Conservation (phyloP, 2,797 vertebrate genomes). For the Diplodus sargus region DNA sequence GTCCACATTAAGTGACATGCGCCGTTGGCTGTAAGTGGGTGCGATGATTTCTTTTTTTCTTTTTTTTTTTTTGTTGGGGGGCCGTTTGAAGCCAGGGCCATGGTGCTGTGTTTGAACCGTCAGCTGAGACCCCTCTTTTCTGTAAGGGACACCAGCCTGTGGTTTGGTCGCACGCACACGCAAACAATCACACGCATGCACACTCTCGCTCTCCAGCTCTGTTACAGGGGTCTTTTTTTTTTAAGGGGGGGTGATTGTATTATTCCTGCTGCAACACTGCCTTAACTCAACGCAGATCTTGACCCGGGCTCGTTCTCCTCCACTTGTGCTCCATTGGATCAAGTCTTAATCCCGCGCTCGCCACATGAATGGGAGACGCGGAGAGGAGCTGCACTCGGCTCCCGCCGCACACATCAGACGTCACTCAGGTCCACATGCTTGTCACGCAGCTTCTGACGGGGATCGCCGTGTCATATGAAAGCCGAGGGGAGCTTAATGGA, state of each 20-base stretch:
- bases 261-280: conserved; percentile 80
- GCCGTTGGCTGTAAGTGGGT: conserved; percentile 81
- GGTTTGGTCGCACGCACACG: conserved; percentile 71
- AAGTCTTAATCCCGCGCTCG: conserved; percentile 76
- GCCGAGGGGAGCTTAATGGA: conserved; percentile 71
- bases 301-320: conserved; percentile 72
- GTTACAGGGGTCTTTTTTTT: conserved; percentile 49
- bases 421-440: conserved; percentile 79
- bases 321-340: conserved; percentile 74
- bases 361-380: conserved; percentile 82
- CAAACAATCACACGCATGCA: conserved; percentile 32
- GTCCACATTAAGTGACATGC: conserved; percentile 84
- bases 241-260: conserved; percentile 76
- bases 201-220: conserved; percentile 62
- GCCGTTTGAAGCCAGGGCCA: conserved; percentile 79
- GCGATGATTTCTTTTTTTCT: conserved; percentile 64
- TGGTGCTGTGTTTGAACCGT: conserved; percentile 80
- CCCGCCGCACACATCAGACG: conserved; percentile 74
- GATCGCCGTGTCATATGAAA: conserved; percentile 68
- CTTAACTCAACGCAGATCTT: conserved; percentile 83
- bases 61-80: conserved; percentile 10
- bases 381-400: conserved; percentile 68
- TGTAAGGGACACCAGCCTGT: conserved; percentile 85
- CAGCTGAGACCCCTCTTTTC: conserved; percentile 71
- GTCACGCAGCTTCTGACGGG: conserved; percentile 67